phyloP scores from a whole-genome alignment of 2,888 invertebrate species.

The Lampropteryx suffumata region DNA sequence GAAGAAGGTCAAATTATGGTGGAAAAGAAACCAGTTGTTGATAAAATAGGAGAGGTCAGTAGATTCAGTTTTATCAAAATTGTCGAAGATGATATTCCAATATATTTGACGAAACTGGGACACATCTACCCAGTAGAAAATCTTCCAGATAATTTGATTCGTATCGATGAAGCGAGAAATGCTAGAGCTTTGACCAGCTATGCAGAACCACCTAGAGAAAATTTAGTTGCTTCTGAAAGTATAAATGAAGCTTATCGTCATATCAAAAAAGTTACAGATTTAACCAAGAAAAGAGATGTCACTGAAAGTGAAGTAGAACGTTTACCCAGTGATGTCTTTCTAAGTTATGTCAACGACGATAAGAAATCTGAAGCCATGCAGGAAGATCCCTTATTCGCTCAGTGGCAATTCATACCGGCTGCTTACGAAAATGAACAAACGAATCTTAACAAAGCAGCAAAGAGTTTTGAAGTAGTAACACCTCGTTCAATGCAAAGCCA shows the following conservation, averaged over 20 bases:
- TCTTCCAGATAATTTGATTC: conserved; percentile 73
- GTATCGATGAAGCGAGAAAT: conserved; percentile 78
- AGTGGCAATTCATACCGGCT: conserved; percentile 77
- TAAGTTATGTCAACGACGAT: conserved; percentile 68
- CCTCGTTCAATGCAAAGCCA: conserved; percentile 71
- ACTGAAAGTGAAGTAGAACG: conserved; percentile 53
- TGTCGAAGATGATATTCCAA: conserved; percentile 83
- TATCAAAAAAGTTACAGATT: conserved; percentile 50
- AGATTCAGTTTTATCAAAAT: conserved; percentile 87
- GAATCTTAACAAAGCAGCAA: conserved; percentile 45
- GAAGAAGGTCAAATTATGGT: conserved; percentile 79
- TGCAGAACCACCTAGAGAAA: conserved; percentile 68
- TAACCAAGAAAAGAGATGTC: conserved; percentile 27
- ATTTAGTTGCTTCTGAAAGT: conserved; percentile 76
- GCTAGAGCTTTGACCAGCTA: conserved; percentile 69
- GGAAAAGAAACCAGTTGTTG: conserved; percentile 84
- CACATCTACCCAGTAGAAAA: conserved; percentile 77
- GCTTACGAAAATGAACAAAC: conserved; percentile 70
- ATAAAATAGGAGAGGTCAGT: conserved; percentile 88
- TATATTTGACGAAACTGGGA: conserved; percentile 73
- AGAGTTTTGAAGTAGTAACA: conserved; percentile 66
- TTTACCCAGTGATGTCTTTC: conserved; percentile 59
- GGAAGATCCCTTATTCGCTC: conserved; percentile 46
- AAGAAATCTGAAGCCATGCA: conserved; percentile 55
- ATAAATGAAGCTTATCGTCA: conserved; percentile 76